Conservation (phyloP, 2,113 vertebrate genomes). For the Ammodytes marinus region DNA sequence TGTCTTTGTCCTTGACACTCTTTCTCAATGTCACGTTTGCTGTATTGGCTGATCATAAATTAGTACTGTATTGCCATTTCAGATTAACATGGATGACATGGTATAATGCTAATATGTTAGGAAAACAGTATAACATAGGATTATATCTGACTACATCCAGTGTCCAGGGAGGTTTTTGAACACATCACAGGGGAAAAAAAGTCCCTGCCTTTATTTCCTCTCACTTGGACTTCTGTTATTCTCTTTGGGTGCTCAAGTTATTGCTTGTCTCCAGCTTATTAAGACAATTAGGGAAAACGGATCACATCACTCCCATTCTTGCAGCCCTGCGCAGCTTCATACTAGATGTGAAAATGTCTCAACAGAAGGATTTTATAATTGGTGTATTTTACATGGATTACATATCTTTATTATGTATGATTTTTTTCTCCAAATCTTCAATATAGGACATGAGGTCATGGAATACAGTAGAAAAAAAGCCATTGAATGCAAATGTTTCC, state of each 20-base stretch:
- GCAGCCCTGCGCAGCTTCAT: slow-evolving; percentile 1
- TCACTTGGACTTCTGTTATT: slow-evolving; percentile 13
- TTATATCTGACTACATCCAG: slow-evolving; percentile 11
- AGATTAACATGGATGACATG: not conserved
- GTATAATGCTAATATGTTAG: not conserved
- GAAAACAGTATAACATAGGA: not conserved
- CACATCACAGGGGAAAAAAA: not conserved
- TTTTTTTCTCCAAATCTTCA: not conserved
- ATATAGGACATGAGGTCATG: not conserved
- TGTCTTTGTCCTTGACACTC: slow-evolving; percentile 1
- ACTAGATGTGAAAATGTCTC: not conserved
- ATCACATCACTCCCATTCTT: not conserved
- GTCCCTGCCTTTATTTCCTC: slow-evolving; percentile 14
- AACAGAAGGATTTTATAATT: slow-evolving; percentile 1
- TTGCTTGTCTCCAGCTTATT: not conserved
- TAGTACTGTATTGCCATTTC: not conserved
- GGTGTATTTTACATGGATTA: not conserved
- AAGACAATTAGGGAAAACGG: not conserved
- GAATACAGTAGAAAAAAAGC: not conserved
- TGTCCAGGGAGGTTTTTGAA: slow-evolving; percentile 17
- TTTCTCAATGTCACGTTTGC: not conserved
- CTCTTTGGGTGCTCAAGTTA: slow-evolving; percentile 13
- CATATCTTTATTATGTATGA: not conserved
- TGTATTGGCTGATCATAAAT: not conserved
- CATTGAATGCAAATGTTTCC: slow-evolving; percentile 3